Conservation (phyloP, 35 echinoderm and acorn worm genomes). For the Stichopus chloronotus region DNA sequence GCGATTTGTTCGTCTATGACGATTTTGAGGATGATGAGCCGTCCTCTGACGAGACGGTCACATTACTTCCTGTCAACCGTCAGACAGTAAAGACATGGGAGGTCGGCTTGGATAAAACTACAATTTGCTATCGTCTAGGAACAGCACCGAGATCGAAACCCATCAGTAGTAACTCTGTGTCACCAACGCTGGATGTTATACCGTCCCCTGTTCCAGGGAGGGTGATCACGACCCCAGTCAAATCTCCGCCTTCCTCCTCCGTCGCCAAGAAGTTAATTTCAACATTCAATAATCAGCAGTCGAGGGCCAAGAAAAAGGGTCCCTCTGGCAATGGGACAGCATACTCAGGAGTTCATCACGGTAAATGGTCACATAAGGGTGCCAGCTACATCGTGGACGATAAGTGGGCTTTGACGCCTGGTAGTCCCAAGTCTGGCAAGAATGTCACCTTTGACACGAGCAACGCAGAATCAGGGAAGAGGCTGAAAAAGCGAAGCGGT, state of each 20-base stretch:
- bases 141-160: background rate
- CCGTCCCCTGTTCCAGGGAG: background rate
- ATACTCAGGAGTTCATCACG: background rate
- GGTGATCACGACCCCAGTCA: background rate
- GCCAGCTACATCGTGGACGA: background rate
- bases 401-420: background rate
- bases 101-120: conserved; percentile 21
- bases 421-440: background rate
- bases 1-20: conserved; percentile 40
- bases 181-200: conserved; percentile 2
- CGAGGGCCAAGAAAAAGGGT: conserved; percentile 9
- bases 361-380: background rate
- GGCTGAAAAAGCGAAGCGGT: background rate
- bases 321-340: background rate
- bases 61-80: conserved; percentile 11
- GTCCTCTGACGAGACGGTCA: conserved; percentile 52
- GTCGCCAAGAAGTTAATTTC: background rate
- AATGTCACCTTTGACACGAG: conserved; percentile 26
- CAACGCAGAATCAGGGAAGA: background rate
- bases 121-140: conserved; percentile 43
- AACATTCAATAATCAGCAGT: background rate
- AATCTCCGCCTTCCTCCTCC: conserved; percentile 9
- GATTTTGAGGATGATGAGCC: conserved; percentile 53
- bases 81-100: conserved; percentile 27
- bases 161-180: background rate